phyloP scores from a whole-genome alignment of 2,113 vertebrate species.

The Prunella fulvescens region DNA sequence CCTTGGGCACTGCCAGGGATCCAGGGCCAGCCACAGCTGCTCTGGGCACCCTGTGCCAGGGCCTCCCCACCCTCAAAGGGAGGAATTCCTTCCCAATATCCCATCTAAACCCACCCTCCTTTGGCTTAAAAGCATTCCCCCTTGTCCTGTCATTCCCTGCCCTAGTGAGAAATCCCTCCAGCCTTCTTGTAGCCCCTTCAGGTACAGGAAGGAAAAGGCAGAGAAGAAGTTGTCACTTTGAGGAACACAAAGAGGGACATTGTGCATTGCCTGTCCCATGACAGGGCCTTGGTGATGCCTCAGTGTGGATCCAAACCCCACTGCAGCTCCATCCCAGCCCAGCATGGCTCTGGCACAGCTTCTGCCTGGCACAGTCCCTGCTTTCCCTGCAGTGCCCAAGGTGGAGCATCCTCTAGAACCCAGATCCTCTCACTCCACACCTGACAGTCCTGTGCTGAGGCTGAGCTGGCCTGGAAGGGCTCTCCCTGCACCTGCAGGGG shows the following conservation, averaged over 20 bases:
- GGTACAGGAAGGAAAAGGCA: neutral
- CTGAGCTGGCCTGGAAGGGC: neutral
- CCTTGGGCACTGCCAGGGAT: neutral
- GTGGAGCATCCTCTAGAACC: neutral
- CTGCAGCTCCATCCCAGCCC: neutral
- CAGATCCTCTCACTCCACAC: neutral
- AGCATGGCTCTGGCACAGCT: neutral
- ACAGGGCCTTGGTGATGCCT: fast-evolving
- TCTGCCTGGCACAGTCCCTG: neutral
- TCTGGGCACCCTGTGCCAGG: neutral
- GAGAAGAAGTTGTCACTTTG: neutral
- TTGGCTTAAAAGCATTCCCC: neutral
- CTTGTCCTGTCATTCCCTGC: neutral
- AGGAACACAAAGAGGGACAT: neutral
- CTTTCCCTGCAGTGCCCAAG: neutral
- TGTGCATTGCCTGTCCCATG: fast-evolving
- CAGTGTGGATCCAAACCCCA: fast-evolving
- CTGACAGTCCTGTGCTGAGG: neutral
- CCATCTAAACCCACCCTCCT: neutral
- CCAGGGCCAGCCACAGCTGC: neutral
- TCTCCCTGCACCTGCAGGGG: neutral
- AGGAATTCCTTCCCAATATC: neutral
- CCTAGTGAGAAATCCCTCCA: neutral
- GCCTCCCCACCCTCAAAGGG: fast-evolving
- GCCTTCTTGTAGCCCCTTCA: neutral